Base-by-base conservation (phyloP, 2,888 invertebrate genomes). In the Erebia palarica region DNA sequence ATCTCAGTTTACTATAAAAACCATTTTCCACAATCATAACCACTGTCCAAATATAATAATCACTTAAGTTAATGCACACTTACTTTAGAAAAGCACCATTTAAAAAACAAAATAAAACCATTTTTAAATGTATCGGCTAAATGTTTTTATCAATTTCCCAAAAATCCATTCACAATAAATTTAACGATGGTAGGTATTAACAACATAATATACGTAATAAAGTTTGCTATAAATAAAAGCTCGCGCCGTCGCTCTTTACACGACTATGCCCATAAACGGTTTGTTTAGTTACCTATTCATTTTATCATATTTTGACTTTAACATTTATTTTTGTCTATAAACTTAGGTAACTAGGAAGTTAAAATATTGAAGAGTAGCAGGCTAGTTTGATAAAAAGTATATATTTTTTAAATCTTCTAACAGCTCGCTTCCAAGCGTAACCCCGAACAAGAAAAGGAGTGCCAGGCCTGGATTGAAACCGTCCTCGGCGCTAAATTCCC, bases 401-500 rank as follows among this genome's bases (percentile, higher is more conserved):
- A 36, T 36, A 36, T 14, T 14, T 58, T 18, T 73, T 76, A 16
- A 44, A 73, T 58, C 27, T 44, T 36, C 36, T 51, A 36, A 42
- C 86, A 98, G 97, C 94, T 97, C 91, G 96, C 96, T 82, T 94
- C 96, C 83, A 98, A 98, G 93, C 97, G 98, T 84, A 95, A 95
- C 91, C 95, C 95, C 27, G 94, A 96, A 80, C 96, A 96, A 93
- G 98, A 98, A 90, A 95, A 95, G 81, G 97, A 99, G 90, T 97
- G 97, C 77, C 96, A 98, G 89, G 96, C 96, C 91, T 99, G 99
- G 99, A 96, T 99, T 79, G 98, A 98, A 89, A 84, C 94, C 70
- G 94, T 99, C 81, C 93, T 98, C 77, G 98, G 97, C 60, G 96
- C 96, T 84, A 97, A 97, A 90, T 96, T 99, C 94, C 98, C 98